phyloP scores from a whole-genome alignment of 2,113 vertebrate species.

The Sisor rabdophorus region DNA sequence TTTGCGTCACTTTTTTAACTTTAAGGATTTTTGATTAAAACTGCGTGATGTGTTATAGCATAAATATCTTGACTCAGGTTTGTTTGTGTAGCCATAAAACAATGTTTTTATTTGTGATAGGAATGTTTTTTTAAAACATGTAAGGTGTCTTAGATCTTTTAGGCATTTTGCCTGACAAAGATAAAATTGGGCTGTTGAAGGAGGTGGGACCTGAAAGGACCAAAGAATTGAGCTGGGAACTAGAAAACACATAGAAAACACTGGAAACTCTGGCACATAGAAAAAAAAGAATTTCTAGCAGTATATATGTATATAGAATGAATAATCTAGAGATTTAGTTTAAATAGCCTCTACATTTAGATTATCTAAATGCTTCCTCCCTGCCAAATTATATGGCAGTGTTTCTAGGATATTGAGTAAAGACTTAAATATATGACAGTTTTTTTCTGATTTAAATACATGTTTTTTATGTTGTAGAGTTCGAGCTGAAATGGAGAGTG shows the following conservation, averaged over 20 bases:
- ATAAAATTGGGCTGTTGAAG: too few species aligned
- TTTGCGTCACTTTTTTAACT: constrained; percentile 53
- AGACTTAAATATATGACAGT: background rate
- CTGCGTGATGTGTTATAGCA: background rate
- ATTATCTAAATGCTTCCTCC: background rate
- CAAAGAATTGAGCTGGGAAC: too few species aligned
- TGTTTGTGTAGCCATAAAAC: background rate
- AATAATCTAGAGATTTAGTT: background rate
- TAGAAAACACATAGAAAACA: too few species aligned
- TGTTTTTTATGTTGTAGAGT: constrained; percentile 66
- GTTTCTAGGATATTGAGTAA: background rate
- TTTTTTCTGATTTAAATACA: background rate
- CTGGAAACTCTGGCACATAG: too few species aligned
- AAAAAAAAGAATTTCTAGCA: too few species aligned
- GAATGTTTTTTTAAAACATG: background rate
- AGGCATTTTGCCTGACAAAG: too few species aligned
- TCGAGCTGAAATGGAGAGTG: constrained; percentile 80
- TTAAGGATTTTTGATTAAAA: background rate
- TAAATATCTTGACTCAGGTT: background rate
- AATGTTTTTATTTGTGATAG: background rate
- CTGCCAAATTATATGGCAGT: background rate
- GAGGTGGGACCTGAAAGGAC: too few species aligned
- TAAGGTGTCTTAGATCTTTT: too few species aligned
- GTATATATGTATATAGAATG: background rate
- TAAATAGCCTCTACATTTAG: background rate